These are phyloP conservation scores for Cromileptes altivelis DNA, from an alignment of 2,113 vertebrate species.

Conservation along the genomic window DNA sequence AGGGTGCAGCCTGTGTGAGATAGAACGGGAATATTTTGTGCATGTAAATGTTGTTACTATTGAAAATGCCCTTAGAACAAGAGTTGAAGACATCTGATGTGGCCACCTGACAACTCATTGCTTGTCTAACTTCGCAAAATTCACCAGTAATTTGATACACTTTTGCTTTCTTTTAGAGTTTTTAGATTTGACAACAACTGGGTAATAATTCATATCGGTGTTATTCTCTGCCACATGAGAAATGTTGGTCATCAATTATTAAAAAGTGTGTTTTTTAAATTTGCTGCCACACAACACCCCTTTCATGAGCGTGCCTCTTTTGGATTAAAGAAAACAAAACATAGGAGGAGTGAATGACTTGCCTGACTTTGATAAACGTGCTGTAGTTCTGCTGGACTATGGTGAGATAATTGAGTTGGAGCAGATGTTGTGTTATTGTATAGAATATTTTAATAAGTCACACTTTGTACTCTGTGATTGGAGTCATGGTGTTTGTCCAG, in stretches of 20 bases:
- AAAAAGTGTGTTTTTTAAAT: slow-evolving; percentile 9
- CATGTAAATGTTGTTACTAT: too few relatives aligned
- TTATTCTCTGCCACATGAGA: background rate
- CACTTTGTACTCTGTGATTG: slow-evolving; percentile 24
- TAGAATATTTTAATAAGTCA: slow-evolving; percentile 60
- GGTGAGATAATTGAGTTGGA: slow-evolving; percentile 55
- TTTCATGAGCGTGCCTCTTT: background rate
- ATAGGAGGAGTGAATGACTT: background rate
- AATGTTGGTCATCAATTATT: background rate
- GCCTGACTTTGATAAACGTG: slow-evolving; percentile 58
- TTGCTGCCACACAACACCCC: background rate
- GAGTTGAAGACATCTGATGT: background rate
- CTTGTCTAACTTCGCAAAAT: background rate
- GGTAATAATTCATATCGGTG: background rate
- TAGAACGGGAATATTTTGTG: too few relatives aligned
- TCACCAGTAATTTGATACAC: background rate
- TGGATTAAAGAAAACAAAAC: slow-evolving; percentile 15
- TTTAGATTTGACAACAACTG: background rate
- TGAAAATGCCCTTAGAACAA: background rate
- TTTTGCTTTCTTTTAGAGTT: background rate
- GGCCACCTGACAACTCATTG: background rate
- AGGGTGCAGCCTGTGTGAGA: too few relatives aligned
- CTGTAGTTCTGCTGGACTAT: slow-evolving; percentile 9
- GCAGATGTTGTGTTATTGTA: slow-evolving; percentile 54
- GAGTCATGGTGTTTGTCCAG: slow-evolving; percentile 27